A percentile compares a stretch with the other conserved stretches of the same genome.
phyloP scores from a whole-genome alignment of 2,113 vertebrate species.

The Brachionichthys hirsutus region DNA sequence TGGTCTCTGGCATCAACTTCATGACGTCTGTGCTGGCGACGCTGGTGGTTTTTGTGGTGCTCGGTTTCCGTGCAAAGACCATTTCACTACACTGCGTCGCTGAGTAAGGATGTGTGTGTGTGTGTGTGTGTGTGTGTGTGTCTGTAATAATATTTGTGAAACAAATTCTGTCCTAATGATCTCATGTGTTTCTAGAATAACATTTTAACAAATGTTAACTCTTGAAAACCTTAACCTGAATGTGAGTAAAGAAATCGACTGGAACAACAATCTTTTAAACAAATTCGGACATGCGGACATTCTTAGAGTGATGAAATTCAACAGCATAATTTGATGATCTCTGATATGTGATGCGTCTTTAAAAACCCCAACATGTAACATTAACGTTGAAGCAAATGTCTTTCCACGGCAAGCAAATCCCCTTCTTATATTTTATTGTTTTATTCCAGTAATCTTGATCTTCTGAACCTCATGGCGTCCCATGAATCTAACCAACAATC shows the following conservation, averaged over 20 bases:
- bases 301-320: too few relatives aligned
- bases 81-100: constrained; percentile 90
- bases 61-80: constrained; percentile 96
- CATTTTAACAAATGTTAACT: too few relatives aligned
- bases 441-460: constrained; percentile 68
- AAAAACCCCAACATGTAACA: not conserved
- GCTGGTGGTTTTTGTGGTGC: constrained; percentile 92
- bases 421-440: not conserved
- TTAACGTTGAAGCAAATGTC: not conserved
- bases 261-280: too few relatives aligned
- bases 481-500: constrained; percentile 36
- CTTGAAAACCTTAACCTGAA: too few relatives aligned
- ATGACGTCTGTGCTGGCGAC: constrained; percentile 95
- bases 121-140: constrained; percentile 6
- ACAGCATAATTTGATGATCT: not conserved
- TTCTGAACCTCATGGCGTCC: constrained; percentile 51
- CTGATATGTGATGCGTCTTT: not conserved
- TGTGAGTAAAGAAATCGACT: too few relatives aligned
- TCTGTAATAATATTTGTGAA: too few relatives aligned
- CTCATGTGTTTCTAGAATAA: too few relatives aligned
- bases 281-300: too few relatives aligned
- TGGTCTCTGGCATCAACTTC: constrained; percentile 96
- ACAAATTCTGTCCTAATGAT: too few relatives aligned
- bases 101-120: constrained; percentile 76
- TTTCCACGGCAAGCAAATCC: not conserved